Conservation (phyloP, 2,113 vertebrate genomes). For the Maylandia zebra region DNA sequence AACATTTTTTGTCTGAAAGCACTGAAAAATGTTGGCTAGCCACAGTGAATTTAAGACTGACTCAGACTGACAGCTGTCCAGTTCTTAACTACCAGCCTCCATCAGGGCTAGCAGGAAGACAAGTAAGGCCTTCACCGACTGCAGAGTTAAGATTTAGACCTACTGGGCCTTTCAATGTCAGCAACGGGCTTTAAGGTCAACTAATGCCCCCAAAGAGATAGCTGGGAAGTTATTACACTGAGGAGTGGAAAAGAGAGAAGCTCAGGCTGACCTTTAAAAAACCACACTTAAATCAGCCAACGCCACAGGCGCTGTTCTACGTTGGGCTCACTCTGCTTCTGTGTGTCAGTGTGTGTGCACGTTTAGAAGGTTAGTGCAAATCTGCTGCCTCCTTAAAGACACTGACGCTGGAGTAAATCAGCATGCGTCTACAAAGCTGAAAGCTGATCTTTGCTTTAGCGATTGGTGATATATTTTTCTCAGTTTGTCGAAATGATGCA, state of each 20-base stretch:
- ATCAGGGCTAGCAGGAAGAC: neutral
- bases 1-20: neutral
- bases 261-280: conserved; percentile 19
- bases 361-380: neutral
- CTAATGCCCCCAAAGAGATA: neutral
- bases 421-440: neutral
- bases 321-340: neutral
- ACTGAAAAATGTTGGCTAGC: neutral
- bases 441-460: neutral
- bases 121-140: neutral
- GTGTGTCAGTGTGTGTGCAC: neutral
- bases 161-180: neutral
- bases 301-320: neutral
- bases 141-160: neutral
- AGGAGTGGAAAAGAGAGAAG: neutral
- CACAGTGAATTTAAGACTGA: neutral
- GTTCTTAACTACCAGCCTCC: neutral
- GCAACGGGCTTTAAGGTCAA: neutral
- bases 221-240: neutral
- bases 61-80: conserved; percentile 33
- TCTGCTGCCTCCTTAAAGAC: neutral
- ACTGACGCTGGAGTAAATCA: neutral
- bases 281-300: conserved; percentile 5
- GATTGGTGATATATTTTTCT: neutral
- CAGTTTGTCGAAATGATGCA: neutral